Evolutionary conservation across 2,888 invertebrate species (phyloP).

Genomic region (Protonemura montana): DNA sequence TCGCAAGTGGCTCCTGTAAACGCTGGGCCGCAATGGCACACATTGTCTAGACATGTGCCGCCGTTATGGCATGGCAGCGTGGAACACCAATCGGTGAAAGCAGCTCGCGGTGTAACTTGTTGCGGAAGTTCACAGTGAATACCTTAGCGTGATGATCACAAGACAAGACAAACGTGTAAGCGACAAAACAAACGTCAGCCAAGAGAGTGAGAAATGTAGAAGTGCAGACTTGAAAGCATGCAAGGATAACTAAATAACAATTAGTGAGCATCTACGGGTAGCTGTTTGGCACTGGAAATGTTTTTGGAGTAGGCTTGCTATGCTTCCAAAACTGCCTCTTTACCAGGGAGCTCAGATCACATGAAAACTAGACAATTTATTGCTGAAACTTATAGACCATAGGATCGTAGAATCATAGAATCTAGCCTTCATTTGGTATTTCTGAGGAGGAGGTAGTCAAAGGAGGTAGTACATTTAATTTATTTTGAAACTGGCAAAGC

Average conservation of each 20-base stretch:
- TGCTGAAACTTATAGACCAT: no score
- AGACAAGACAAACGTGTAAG: constrained; percentile 23
- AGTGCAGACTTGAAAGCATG: neutral
- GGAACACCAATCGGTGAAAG: constrained; percentile 58
- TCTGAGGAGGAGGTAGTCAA: no score
- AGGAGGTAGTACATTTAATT: no score
- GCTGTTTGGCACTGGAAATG: neutral
- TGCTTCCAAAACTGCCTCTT: no score
- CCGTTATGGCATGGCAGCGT: constrained; percentile 68
- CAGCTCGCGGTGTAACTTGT: constrained; percentile 1
- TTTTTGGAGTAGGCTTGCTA: neutral
- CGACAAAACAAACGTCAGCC: constrained; percentile 19
- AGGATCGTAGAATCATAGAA: no score
- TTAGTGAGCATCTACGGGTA: neutral
- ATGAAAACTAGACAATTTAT: no score
- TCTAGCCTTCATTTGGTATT: no score
- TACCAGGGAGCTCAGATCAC: no score
- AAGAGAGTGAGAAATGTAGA: neutral
- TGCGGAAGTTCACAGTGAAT: constrained; percentile 44
- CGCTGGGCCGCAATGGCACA: constrained; percentile 59
- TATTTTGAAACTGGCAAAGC: no score
- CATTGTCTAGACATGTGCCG: constrained; percentile 65
- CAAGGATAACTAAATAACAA: neutral
- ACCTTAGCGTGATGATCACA: constrained; percentile 37
- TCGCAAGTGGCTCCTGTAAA: constrained; percentile 57